Conservation (phyloP, 2,888 invertebrate species). For the Eustalomyia histrio region DNA sequence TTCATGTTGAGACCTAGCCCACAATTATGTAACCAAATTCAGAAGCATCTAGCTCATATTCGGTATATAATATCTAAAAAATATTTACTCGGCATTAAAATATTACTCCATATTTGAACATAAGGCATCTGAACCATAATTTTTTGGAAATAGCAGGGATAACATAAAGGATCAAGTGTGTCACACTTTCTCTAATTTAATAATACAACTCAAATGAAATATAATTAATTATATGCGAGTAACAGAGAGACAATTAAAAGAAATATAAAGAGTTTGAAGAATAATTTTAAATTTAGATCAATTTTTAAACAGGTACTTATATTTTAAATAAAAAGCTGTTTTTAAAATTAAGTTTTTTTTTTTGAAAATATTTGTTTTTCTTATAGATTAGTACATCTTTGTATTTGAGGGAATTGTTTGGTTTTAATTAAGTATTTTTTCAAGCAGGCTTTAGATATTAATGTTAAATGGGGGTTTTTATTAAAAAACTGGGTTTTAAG, state of each 20-base stretch:
- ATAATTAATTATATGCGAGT: not conserved
- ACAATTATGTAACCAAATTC: too few relatives aligned
- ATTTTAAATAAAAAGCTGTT: constrained; percentile 54
- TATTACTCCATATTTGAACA: too few relatives aligned
- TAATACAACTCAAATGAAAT: not conserved
- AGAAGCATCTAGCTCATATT: too few relatives aligned
- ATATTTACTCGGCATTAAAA: too few relatives aligned
- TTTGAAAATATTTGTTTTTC: not conserved
- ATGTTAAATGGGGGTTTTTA: not conserved
- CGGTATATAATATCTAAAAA: too few relatives aligned
- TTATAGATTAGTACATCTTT: not conserved
- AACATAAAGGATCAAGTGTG: too few relatives aligned
- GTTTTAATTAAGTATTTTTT: constrained; percentile 15
- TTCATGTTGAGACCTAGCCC: too few relatives aligned
- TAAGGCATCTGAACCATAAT: too few relatives aligned
- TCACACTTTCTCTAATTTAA: too few relatives aligned
- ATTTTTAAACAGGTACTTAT: constrained; percentile 62
- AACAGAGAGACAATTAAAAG: not conserved
- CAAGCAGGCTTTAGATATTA: constrained; percentile 20
- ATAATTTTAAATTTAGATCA: constrained; percentile 17
- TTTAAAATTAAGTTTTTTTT: not conserved
- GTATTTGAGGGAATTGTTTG: not conserved
- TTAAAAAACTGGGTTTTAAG: constrained; percentile 14
- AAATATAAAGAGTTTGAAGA: not conserved
- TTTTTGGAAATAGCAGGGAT: too few relatives aligned